Evolutionary conservation across 2,888 invertebrate genomes (phyloP), one percentile per base, ranked within the genome.

Genomic region (Tipula helvola): DNA sequence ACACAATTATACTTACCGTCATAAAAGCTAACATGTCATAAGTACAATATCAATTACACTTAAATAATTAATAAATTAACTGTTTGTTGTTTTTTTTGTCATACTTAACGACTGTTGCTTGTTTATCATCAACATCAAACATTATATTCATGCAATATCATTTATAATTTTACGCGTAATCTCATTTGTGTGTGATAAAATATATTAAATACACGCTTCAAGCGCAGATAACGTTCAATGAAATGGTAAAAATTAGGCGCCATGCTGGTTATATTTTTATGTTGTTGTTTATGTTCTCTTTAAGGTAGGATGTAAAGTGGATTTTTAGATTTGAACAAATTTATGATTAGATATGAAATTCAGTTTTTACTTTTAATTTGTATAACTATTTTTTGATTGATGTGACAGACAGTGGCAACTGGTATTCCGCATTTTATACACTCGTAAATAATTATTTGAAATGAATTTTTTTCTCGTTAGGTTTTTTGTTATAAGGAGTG

Each of bases 331-430:
- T 7, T 52, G 5, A 4, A 52, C 16, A 52, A 52, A 5, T 52
- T 52, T 52, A 16, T 52, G 52, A 52, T 52, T 52, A 16, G 5
- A 52, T 52, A 52, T 52, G 52, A 52, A 52, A 52, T 52, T 52
- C 16, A 16, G 16, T 52, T 71, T 71, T 71, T 10, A 10, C 4
- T 1, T 28, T 18, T 1, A 10, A 8, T 71, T 71, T 0, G 0
- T 2, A 12, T 71, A 71, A 57, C 39, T 39, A 39, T 83, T 83
- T 36, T 83, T 84, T n/a, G 84, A 84, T 13, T 39, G 39, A 84
- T 84, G 84, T 84, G 84, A 84, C 84, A 84, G 84, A 84, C 84
- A n/a, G 12, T 41, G 16, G 84, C 84, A 84, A 84, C 39, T 18
- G 84, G 83, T 83, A 13, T 83, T 83, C 83, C 83, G 83, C 83